Evolutionary conservation across 2,113 vertebrate genomes (phyloP).

Genomic region (Cynopterus brachyotis): DNA sequence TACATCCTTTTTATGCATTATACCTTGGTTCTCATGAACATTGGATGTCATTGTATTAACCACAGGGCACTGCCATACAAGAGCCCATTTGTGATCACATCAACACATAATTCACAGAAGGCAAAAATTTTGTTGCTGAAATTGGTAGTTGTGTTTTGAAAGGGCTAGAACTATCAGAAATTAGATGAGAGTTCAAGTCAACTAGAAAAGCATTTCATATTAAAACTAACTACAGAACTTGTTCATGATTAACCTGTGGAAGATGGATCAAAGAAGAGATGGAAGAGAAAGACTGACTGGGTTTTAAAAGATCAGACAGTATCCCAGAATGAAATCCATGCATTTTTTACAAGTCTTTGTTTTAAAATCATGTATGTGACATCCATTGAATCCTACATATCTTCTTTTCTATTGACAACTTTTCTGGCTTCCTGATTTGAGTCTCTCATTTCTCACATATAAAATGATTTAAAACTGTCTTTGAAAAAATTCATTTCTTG

Average conservation of each 20-base stretch:
- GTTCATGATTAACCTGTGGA: constrained; percentile 53
- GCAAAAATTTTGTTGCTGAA: constrained; percentile 35
- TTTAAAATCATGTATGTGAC: constrained; percentile 72
- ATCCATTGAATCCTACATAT: constrained; percentile 66
- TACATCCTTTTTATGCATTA: constrained; percentile 47
- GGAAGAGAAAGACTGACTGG: constrained; percentile 65
- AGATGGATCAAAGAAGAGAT: constrained; percentile 73
- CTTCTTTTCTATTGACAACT: constrained; percentile 55
- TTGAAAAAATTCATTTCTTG: constrained; percentile 61
- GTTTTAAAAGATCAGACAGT: constrained; percentile 57
- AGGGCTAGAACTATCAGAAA: constrained; percentile 47
- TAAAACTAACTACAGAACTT: constrained; percentile 54
- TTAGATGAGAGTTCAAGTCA: constrained; percentile 31
- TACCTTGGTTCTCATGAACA: constrained; percentile 57
- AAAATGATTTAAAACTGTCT: constrained; percentile 41
- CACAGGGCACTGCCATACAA: not conserved
- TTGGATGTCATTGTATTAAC: constrained; percentile 35
- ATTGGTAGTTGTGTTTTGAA: constrained; percentile 44
- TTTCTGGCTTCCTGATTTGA: constrained; percentile 54
- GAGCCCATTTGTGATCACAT: constrained; percentile 38
- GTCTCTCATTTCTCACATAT: constrained; percentile 64
- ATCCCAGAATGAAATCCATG: constrained; percentile 57
- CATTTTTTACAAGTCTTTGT: constrained; percentile 76
- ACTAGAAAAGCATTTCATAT: constrained; percentile 47
- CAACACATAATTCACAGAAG: constrained; percentile 60